Percentiles rank a stretch among this genome's conserved stretches.
phyloP scores from a whole-genome alignment of 2,797 vertebrate genomes.

The Leuciscus waleckii region DNA sequence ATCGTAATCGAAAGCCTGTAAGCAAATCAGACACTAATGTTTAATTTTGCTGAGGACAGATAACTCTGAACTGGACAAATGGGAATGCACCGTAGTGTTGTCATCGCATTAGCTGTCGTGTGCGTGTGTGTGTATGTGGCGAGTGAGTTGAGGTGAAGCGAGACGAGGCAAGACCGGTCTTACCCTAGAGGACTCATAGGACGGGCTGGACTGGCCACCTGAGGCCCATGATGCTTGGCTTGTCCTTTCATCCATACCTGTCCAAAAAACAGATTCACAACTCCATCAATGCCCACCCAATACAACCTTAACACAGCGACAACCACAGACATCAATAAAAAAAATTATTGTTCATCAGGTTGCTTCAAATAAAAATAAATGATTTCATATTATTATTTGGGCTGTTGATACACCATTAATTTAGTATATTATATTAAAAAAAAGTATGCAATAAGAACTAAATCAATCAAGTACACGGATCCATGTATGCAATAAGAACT shows the following conservation, averaged over 20 bases:
- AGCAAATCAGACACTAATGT: neutral
- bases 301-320: conserved; percentile 48
- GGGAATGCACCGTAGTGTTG: conserved; percentile 61
- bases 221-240: conserved; percentile 90
- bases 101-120: conserved; percentile 71
- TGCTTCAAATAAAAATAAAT: neutral
- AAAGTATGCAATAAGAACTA: neutral
- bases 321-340: conserved; percentile 25
- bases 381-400: neutral
- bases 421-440: neutral
- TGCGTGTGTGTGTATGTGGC: neutral
- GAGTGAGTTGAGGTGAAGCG: conserved; percentile 34
- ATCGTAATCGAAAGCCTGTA: neutral
- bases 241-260: conserved; percentile 95
- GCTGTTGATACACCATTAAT: neutral
- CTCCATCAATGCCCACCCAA: conserved; percentile 60
- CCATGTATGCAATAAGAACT: neutral
- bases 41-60: neutral
- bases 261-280: conserved; percentile 72
- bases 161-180: conserved; percentile 71
- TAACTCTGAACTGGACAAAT: conserved; percentile 29
- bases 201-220: conserved; percentile 91
- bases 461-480: neutral
- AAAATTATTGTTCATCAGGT: neutral
- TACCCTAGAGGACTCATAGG: conserved; percentile 94